phyloP scores from a whole-genome alignment of 2,113 vertebrate genomes.

The Empidonax traillii region DNA sequence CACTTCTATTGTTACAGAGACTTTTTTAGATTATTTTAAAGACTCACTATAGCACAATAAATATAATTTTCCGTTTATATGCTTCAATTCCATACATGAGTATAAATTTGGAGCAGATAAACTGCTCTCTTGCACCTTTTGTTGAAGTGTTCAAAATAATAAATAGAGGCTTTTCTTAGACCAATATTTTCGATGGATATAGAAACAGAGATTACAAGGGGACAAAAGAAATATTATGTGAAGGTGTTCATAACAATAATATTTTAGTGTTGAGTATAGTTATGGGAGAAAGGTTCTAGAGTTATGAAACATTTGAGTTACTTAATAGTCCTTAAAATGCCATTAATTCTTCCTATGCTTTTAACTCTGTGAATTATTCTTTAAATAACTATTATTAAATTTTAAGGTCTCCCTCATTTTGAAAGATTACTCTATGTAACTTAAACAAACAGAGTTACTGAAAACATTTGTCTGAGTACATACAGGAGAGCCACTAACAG shows the following conservation, averaged over 20 bases:
- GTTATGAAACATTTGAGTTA: neutral
- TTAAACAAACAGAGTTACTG: neutral
- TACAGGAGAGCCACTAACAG: neutral
- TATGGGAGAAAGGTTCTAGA: neutral
- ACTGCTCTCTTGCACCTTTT: neutral
- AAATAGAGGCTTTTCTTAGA: neutral
- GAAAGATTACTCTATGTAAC: neutral
- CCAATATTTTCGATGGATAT: neutral
- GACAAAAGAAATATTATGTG: neutral
- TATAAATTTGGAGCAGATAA: neutral
- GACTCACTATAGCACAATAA: neutral
- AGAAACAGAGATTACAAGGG: neutral
- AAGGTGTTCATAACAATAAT: neutral
- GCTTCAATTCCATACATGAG: neutral
- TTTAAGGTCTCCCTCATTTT: neutral
- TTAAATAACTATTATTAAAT: neutral
- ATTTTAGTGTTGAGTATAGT: neutral
- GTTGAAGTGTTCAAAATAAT: neutral
- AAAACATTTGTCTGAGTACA: neutral
- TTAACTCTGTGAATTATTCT: neutral
- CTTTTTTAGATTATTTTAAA: neutral
- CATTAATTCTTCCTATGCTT: neutral
- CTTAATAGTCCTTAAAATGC: neutral
- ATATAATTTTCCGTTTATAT: neutral
- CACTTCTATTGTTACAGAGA: neutral